Evolutionary conservation across 2,888 invertebrate species (phyloP).

Genomic region (Lathronympha strigana): DNA sequence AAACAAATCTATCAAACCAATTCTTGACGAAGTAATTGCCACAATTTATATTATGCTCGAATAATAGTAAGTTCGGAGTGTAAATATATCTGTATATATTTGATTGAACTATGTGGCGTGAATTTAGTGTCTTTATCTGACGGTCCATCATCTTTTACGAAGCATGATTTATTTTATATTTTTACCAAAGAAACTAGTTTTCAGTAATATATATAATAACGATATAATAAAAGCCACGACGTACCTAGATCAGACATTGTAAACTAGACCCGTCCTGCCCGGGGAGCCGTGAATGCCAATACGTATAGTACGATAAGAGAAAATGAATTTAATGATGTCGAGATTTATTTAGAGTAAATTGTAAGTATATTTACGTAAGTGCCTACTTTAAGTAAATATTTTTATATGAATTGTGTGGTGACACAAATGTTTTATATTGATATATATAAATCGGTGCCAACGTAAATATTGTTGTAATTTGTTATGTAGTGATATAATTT

Average conservation of each 20-base stretch:
- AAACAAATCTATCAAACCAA: constrained; percentile 1
- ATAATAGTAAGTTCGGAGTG: constrained; percentile 27
- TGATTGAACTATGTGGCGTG: constrained; percentile 47
- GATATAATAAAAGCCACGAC: constrained; percentile 35
- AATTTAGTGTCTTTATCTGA: constrained; percentile 49
- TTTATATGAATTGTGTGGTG: constrained; percentile 77
- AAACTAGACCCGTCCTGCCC: constrained; percentile 57
- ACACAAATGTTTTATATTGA: constrained; percentile 79
- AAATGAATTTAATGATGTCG: constrained; percentile 77
- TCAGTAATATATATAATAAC: constrained; percentile 35
- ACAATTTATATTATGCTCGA: constrained; percentile 24
- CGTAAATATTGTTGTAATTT: constrained; percentile 83
- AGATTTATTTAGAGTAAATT: constrained; percentile 77
- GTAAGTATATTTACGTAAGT: constrained; percentile 77
- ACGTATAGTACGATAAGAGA: constrained; percentile 65
- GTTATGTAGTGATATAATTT: constrained; percentile 82
- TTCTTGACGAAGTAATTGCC: constrained; percentile 26
- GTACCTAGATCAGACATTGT: constrained; percentile 39
- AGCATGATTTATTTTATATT: constrained; percentile 28
- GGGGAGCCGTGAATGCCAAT: constrained; percentile 69
- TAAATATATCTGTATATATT: constrained; percentile 28
- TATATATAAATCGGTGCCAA: constrained; percentile 81
- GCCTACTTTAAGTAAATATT: constrained; percentile 75
- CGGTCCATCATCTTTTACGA: constrained; percentile 29
- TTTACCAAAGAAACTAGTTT: constrained; percentile 57